Conservation (phyloP, 37 sponge, comb jelly and placozoan genomes). For the Eunapius fragilis region DNA sequence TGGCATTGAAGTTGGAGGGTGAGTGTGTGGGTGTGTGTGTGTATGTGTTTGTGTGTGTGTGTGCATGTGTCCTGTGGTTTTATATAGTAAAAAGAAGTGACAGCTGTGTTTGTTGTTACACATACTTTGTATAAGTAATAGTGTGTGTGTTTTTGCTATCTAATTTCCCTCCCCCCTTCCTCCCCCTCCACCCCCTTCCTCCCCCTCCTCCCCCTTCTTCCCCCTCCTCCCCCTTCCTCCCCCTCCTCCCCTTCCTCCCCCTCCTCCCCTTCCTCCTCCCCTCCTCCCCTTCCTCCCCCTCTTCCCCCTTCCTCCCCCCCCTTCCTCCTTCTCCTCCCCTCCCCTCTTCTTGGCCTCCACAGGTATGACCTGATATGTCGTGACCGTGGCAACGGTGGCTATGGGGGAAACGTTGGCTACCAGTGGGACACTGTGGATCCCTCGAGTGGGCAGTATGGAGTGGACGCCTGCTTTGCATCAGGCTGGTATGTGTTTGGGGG, state of each 20-base stretch:
- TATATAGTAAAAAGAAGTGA: no score
- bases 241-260: no score
- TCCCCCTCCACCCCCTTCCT: no score
- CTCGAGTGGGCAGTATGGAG: neutral
- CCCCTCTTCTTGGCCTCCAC: neutral
- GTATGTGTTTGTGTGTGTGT: neutral
- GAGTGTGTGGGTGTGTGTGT: slow-evolving; percentile 9
- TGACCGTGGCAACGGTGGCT: slow-evolving; percentile 52
- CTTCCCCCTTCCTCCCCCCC: no score
- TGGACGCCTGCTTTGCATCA: slow-evolving; percentile 66
- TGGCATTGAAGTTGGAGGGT: slow-evolving; percentile 73
- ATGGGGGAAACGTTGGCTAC: slow-evolving; percentile 42
- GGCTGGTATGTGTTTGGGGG: slow-evolving; percentile 46
- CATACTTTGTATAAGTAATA: neutral
- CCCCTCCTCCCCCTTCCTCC: no score
- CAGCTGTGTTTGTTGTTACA: neutral
- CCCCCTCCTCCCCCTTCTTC: no score
- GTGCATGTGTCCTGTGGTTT: neutral
- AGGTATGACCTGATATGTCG: slow-evolving; percentile 73
- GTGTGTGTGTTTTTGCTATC: no score
- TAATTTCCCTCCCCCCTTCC: no score
- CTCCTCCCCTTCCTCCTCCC: no score
- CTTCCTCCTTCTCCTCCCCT: no score
- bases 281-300: no score
- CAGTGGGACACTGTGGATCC: slow-evolving; percentile 61